Conservation (phyloP, 2,797 vertebrate genomes). For the Megalops cyprinoides region DNA sequence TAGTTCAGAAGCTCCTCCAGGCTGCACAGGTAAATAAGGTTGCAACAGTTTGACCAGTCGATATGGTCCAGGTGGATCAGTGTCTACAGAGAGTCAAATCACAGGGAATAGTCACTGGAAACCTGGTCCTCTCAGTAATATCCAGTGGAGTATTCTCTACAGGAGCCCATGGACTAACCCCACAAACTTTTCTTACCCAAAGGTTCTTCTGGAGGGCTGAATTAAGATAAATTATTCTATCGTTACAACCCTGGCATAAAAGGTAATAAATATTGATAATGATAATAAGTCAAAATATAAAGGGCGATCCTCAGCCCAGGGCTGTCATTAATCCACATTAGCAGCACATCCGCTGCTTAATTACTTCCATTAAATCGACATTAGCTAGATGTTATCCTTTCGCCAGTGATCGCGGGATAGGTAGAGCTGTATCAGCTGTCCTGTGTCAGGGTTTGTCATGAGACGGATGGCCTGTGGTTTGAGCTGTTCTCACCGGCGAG, state of each 20-base stretch:
- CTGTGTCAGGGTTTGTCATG: no score
- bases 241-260: no score
- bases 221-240: no score
- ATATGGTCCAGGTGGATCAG: neutral
- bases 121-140: no score
- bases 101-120: neutral
- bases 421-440: neutral
- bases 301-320: neutral
- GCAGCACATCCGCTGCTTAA: neutral
- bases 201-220: neutral
- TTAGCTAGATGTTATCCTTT: neutral
- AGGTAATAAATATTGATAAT: neutral
- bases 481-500: no score
- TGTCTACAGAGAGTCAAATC: neutral
- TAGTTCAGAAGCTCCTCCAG: neutral
- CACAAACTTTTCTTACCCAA: neutral
- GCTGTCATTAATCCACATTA: neutral
- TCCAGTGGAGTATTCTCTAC: no score
- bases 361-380: neutral
- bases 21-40: neutral
- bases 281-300: neutral
- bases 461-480: no score
- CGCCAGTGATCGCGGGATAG: neutral
- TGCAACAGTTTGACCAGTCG: neutral
- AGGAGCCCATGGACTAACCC: neutral